Evolutionary conservation across 2,888 invertebrate species (phyloP), one percentile per base, ranked within the genome.

Genomic region (Kuschelorhynchus macadamiae): DNA sequence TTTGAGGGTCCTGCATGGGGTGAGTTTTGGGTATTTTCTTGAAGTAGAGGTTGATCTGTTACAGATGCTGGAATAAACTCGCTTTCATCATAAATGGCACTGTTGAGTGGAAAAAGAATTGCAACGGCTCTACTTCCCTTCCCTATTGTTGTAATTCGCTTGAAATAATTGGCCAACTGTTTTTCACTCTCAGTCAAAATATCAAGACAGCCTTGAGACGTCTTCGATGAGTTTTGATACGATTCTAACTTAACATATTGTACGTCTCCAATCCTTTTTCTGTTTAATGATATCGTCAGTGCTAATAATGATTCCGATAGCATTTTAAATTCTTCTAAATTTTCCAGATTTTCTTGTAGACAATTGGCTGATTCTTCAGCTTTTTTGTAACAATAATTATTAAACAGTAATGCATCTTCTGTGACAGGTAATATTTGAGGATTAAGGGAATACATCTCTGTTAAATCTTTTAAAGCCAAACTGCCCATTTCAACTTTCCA

Each of bases 181-280:
- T 73, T 74, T 62, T 75, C 75, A 0, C 60, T 33, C 46, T 73
- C 73, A 1, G 71, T 50, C 33, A 73, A 59, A 3, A 41, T 55
- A 56, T 71, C 56, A 7, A 70, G 36, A 50, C 70, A 75, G 25
- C 74, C 74, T 72, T 70, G 70, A 56, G 69, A 60, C 39, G 57
- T 63, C 11, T 7, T 61, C 12, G 39, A 32, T 7, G 42, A 53
- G 21, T 18, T 16, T 36, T 21, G 44, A 53, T 73, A 72, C 1
- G 70, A 59, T 47, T 74, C 73, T 14, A 69, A 8, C 70, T 76
- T 76, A 9, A 61, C 60, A 42, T 76, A 75, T 47, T 77, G 76
- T 12, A 75, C 72, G 61, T 76, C 75, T 7, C 75, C 76, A 14
- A 75, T 63, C 61, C 75, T 69, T 56, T 75, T 76, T 36, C 77